Conservation (phyloP, 2,888 invertebrate genomes). For the Drosophila atripex region DNA sequence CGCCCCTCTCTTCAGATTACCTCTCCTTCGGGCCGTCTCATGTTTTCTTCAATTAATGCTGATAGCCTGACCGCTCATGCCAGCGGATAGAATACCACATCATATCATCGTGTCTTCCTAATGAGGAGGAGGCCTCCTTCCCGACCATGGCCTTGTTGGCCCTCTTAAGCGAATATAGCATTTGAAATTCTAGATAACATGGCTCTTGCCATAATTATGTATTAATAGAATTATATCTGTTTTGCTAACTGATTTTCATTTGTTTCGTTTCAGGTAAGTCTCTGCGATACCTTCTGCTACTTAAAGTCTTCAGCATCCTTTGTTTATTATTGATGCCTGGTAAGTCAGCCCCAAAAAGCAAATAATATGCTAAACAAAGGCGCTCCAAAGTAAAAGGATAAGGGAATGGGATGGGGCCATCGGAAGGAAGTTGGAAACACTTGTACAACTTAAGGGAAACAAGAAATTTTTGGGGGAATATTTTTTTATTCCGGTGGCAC, state of each 20-base stretch:
- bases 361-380: conserved; percentile 42
- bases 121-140: conserved; percentile 50
- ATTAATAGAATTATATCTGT: conserved; percentile 23
- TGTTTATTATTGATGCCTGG: conserved; percentile 45
- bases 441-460: conserved; percentile 71
- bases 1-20: conserved; percentile 1
- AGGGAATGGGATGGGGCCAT: background rate
- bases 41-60: conserved; percentile 64
- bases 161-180: conserved; percentile 3
- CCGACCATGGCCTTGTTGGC: background rate
- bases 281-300: conserved; percentile 55
- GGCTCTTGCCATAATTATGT: conserved; percentile 49
- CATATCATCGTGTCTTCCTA: conserved; percentile 37
- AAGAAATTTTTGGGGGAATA: conserved; percentile 50
- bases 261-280: conserved; percentile 70
- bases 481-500: conserved; percentile 21
- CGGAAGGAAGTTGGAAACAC: conserved; percentile 49
- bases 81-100: conserved; percentile 19
- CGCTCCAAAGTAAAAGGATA: conserved; percentile 2
- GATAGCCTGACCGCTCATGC: conserved; percentile 53
- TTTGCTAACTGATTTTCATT: conserved; percentile 52
- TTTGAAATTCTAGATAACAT: conserved; percentile 30
- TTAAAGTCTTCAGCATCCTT: conserved; percentile 38
- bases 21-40: conserved; percentile 37
- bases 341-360: conserved; percentile 37